Evolutionary conservation across 2,888 invertebrate genomes (phyloP).

Genomic region (Griposia aprilina): DNA sequence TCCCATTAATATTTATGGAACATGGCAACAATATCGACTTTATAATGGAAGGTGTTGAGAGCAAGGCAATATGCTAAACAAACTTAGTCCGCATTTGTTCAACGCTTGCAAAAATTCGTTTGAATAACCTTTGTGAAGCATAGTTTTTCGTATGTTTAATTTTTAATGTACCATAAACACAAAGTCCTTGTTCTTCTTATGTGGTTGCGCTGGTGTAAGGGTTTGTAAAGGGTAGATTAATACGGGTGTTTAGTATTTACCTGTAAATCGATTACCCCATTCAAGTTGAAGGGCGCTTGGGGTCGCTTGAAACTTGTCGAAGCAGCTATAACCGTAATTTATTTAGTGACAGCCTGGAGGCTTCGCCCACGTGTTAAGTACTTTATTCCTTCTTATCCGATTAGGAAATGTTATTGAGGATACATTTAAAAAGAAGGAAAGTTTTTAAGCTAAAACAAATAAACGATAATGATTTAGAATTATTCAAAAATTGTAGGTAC

Average conservation of each 20-base stretch:
- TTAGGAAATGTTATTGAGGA: background rate
- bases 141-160: slow-evolving; percentile 1
- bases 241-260: slow-evolving; percentile 36
- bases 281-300: slow-evolving; percentile 13
- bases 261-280: slow-evolving; percentile 39
- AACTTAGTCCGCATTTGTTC: slow-evolving; percentile 13
- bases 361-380: background rate
- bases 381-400: background rate
- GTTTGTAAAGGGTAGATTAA: slow-evolving; percentile 4
- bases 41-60: slow-evolving; percentile 28
- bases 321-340: slow-evolving; percentile 22
- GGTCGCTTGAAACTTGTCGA: slow-evolving; percentile 26
- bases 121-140: slow-evolving; percentile 17
- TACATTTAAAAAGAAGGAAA: too few species aligned
- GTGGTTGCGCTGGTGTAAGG: background rate
- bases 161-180: background rate
- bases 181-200: background rate
- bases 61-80: slow-evolving; percentile 18
- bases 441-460: background rate
- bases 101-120: background rate
- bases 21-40: slow-evolving; percentile 25
- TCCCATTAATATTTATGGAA: slow-evolving; percentile 56
- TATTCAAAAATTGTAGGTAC: accelerated
- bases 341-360: slow-evolving; percentile 4
- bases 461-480: too few species aligned